These are phyloP conservation scores for Microchirus variegatus DNA, from an alignment of 2,797 vertebrate species.

Conservation along the genomic window DNA sequence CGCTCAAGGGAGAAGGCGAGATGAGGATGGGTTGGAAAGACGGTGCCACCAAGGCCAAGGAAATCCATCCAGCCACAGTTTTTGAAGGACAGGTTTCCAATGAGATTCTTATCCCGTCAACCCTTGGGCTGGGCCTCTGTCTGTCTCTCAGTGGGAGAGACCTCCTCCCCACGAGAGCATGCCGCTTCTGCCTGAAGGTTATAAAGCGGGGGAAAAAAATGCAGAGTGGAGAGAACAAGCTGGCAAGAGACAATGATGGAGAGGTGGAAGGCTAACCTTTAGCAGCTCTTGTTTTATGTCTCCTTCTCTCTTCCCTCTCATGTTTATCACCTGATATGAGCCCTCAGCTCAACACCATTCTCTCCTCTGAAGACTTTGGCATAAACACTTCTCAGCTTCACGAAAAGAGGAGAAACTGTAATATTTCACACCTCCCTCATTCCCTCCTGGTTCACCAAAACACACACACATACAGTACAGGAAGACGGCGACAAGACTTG, in stretches of 20 bases:
- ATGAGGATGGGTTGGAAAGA: slow-evolving; percentile 35
- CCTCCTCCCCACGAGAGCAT: slow-evolving; percentile 44
- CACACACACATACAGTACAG: slow-evolving; percentile 32
- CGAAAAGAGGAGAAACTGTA: slow-evolving; percentile 66
- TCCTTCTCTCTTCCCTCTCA: slow-evolving; percentile 30
- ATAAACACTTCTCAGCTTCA: slow-evolving; percentile 69
- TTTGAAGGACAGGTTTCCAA: slow-evolving; percentile 75
- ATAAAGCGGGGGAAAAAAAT: slow-evolving; percentile 21
- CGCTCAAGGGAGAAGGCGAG: slow-evolving; percentile 29
- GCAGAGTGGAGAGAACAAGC: slow-evolving; percentile 46
- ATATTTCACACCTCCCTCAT: slow-evolving; percentile 68
- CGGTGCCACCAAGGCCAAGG: slow-evolving; percentile 9
- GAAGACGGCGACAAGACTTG: slow-evolving; percentile 28
- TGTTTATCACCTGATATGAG: slow-evolving; percentile 44
- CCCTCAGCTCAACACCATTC: slow-evolving; percentile 28
- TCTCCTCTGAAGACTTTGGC: slow-evolving; percentile 58
- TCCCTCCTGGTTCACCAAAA: slow-evolving; percentile 31
- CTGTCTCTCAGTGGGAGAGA: slow-evolving; percentile 38
- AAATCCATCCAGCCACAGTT: slow-evolving; percentile 59
- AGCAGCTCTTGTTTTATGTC: slow-evolving; percentile 54
- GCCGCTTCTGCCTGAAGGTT: slow-evolving; percentile 62
- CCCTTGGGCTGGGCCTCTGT: slow-evolving; percentile 47
- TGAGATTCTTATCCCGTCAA: slow-evolving; percentile 67
- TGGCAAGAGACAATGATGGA: slow-evolving; percentile 57
- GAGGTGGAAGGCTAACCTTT: slow-evolving; percentile 66